These are phyloP conservation scores for Heliconius charithonia DNA, from an alignment of 2,888 invertebrate species.

Conservation along the genomic window DNA sequence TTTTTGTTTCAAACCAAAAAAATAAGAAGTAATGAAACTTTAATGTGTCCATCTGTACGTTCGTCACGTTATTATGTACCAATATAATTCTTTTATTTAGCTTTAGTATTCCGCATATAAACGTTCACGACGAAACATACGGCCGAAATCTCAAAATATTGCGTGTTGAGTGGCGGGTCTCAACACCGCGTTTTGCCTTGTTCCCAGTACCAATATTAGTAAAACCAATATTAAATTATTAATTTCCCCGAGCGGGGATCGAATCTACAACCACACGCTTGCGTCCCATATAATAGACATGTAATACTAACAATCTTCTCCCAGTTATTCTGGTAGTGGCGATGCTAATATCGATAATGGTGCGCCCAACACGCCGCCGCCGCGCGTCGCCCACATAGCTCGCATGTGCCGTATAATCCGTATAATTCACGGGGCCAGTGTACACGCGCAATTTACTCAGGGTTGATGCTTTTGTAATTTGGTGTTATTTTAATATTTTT, in stretches of 20 bases:
- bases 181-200: neutral
- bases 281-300: neutral
- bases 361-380: slow-evolving; percentile 44
- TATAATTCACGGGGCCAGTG: slow-evolving; percentile 67
- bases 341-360: slow-evolving; percentile 50
- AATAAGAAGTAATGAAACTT: too few relatives aligned
- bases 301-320: neutral
- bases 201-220: neutral
- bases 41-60: too few relatives aligned
- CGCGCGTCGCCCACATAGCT: slow-evolving; percentile 54
- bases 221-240: neutral
- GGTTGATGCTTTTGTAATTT: slow-evolving; percentile 52
- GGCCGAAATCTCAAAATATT: too few relatives aligned
- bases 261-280: neutral
- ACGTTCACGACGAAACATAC: too few relatives aligned
- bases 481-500: neutral
- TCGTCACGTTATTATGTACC: too few relatives aligned
- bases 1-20: too few relatives aligned
- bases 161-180: too few relatives aligned
- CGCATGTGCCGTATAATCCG: slow-evolving; percentile 59
- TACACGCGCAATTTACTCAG: slow-evolving; percentile 65
- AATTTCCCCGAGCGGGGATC: neutral
- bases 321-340: slow-evolving; percentile 38
- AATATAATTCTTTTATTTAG: too few relatives aligned
- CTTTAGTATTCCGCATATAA: too few relatives aligned